A percentile compares a stretch with the other conserved stretches of the same genome.
Evolutionary conservation across 2,797 vertebrate species (phyloP).

Genomic region (Manis crassicaudata): DNA sequence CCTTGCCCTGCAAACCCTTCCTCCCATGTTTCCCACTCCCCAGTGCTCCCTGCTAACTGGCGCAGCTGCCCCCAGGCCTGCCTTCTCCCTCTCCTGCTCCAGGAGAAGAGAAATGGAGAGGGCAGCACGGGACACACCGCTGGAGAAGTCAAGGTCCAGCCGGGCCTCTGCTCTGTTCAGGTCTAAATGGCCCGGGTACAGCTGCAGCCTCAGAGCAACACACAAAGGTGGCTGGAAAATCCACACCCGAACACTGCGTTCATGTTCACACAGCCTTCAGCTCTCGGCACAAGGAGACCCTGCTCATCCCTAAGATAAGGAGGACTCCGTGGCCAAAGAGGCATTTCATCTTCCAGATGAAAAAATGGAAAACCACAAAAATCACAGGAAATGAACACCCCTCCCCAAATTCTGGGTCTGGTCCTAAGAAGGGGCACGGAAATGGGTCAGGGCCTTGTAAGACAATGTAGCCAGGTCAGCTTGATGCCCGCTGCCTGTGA

Average conservation of each 20-base stretch:
- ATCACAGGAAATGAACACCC: not conserved
- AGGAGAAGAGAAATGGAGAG: not conserved
- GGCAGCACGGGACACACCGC: rapidly evolving
- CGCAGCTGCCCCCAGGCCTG: not conserved
- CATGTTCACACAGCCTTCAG: not conserved
- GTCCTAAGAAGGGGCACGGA: no score
- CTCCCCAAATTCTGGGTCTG: not conserved
- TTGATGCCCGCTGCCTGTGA: not conserved
- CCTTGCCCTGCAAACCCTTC: not conserved
- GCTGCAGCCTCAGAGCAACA: not conserved
- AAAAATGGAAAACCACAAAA: not conserved
- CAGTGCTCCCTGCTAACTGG: no score
- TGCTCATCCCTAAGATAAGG: not conserved
- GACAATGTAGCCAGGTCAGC: not conserved
- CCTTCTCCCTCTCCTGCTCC: not conserved
- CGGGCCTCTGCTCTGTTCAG: not conserved
- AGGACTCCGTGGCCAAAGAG: not conserved
- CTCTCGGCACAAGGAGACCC: not conserved
- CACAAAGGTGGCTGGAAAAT: not conserved
- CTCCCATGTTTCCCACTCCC: no score
- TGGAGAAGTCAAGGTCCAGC: not conserved
- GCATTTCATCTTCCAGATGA: not conserved
- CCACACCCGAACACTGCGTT: not conserved
- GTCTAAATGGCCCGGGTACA: not conserved
- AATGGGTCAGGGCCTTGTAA: no score